Percentiles rank a stretch among this genome's conserved stretches.
Conservation (phyloP, 2,113 vertebrate species). For the Turdus rufiventris region DNA sequence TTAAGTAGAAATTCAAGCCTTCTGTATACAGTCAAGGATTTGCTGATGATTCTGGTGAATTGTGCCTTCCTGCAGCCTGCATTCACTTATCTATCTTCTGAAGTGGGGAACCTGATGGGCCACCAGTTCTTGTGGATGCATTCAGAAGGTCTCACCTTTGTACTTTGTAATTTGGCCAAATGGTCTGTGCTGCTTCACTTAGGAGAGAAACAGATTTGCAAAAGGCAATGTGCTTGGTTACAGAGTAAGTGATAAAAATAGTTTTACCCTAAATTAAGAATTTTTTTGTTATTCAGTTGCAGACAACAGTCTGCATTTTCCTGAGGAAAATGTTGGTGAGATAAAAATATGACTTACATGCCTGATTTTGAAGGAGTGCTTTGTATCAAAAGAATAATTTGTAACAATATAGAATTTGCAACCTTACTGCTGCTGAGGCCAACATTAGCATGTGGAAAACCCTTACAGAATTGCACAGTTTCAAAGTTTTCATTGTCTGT, state of each 20-base stretch:
- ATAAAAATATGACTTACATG: rapidly evolving
- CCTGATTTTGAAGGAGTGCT: background rate
- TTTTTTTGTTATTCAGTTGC: background rate
- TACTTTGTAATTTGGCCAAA: rapidly evolving
- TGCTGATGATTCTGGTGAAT: background rate
- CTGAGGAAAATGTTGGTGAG: background rate
- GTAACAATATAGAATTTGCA: background rate
- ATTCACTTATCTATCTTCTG: background rate
- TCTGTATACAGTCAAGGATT: background rate
- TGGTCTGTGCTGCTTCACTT: background rate
- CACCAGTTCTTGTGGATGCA: background rate
- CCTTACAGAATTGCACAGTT: background rate
- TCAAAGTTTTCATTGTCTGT: background rate
- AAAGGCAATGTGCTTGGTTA: background rate
- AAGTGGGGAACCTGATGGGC: background rate
- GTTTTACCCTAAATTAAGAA: background rate
- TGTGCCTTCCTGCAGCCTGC: background rate
- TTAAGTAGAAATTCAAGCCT: background rate
- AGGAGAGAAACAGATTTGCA: background rate
- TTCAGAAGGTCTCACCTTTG: background rate
- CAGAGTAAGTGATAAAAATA: background rate
- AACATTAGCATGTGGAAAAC: background rate
- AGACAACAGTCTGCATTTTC: background rate
- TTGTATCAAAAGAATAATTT: background rate
- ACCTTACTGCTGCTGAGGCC: background rate